Base-by-base conservation (phyloP, 2,797 vertebrate species). In the Sebastes umbrosus region DNA sequence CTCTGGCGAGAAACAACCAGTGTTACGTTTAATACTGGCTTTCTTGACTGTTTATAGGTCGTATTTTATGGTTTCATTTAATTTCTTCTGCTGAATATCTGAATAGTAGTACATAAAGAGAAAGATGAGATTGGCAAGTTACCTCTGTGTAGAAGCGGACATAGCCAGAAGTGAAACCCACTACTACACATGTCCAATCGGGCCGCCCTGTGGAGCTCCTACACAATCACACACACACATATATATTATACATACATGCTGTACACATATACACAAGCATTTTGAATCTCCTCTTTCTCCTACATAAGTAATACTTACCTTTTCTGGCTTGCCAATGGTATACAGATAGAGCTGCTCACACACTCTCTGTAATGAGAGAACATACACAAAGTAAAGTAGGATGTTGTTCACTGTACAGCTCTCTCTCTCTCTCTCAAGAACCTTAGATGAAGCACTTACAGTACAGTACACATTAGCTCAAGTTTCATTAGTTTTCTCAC, bases 101-200 rank as follows among this genome's bases (percentile, higher is more conserved):
- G 29, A 63, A 63, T 3, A 8, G 22, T 1, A 29, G 20, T 16
- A 22, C 18, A 72, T 11, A 39, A 69, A 18, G 50, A 68, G 8
- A 6, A 31, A 24, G 52, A 55, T 52, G 1, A 27, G 1, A 66
- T 2, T 20, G 16, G 18, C 1, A 12, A 20, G 2, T 34, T 94
- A 99, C 99, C 98, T 99, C 98, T 0, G 99, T 99, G 90, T 99
- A 99, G 93, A 99, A 99, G 34, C 98, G 98, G 12, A 99, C 97
- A 0, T 98, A 97, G 73, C 99, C 99, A 1, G 98, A 98, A 1
- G 96, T 98, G 89, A 99, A 99, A 68, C 99, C 99, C 69, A 99
- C 96, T 2, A 99, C 97, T 8, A 99, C 96, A 90, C 99, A 99
- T 4, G 98, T 99, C 99, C 99, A 99, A 88, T 99, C 99, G 8